Percentiles rank a stretch among this genome's conserved stretches.
Conservation (phyloP, 2,888 invertebrate species). For the Monopis laevigella region DNA sequence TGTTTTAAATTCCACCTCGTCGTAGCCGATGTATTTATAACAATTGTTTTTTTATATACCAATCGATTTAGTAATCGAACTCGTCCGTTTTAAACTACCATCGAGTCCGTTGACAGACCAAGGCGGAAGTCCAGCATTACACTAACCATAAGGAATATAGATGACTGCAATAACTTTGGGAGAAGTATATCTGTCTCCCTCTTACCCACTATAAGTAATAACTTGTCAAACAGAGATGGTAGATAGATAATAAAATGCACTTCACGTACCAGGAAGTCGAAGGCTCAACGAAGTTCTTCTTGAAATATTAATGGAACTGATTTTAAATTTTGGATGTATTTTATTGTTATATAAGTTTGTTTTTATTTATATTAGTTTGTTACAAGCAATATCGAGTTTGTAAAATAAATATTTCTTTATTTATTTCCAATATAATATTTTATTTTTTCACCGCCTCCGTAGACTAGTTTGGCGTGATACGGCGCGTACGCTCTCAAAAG, state of each 20-base stretch:
- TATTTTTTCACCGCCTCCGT: too few species aligned
- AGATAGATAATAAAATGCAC: constrained; percentile 40
- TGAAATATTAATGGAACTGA: constrained; percentile 52
- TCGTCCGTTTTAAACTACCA: not conserved
- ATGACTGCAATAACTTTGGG: constrained; percentile 46
- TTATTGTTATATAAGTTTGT: too few species aligned
- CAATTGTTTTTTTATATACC: not conserved
- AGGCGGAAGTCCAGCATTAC: constrained; percentile 30
- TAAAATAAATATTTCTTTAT: too few species aligned
- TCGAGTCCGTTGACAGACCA: not conserved
- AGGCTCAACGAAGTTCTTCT: constrained; percentile 12
- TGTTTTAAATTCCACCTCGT: too few species aligned
- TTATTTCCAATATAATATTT: too few species aligned
- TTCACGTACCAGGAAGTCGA: constrained; percentile 61
- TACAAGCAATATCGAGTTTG: too few species aligned
- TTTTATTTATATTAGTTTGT: too few species aligned
- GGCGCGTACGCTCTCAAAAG: too few species aligned
- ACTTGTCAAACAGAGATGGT: constrained; percentile 28
- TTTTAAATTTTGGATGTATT: too few species aligned
- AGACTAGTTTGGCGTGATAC: too few species aligned
- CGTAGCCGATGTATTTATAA: too few species aligned
- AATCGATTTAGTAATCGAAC: too few species aligned
- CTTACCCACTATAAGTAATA: constrained; percentile 19
- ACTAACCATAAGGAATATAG: constrained; percentile 62
- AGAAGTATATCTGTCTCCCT: constrained; percentile 27